Percentiles rank a stretch among this genome's conserved stretches.
Evolutionary conservation across 2,888 invertebrate genomes (phyloP).

Genomic region (Drymonia ruficornis): DNA sequence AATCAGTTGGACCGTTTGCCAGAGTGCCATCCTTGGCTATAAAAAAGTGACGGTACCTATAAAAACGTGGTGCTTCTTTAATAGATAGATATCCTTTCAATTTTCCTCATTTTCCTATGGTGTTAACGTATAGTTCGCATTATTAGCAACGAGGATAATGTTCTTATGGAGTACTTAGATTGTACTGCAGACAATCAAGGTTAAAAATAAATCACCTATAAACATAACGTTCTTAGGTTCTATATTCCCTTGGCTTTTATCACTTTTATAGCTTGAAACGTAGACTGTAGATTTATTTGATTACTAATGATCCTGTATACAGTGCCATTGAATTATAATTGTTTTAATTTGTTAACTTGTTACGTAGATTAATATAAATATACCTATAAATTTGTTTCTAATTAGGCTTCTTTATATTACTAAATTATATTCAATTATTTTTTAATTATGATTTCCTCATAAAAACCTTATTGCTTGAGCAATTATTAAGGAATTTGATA

Average conservation of each 20-base stretch:
- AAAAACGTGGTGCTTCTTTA: too few relatives aligned
- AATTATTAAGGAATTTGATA: constrained; percentile 10
- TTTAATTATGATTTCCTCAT: background rate
- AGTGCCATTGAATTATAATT: background rate
- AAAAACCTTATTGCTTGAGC: background rate
- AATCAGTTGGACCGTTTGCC: too few relatives aligned
- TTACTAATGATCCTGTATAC: background rate
- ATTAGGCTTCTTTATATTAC: background rate
- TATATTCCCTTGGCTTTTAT: background rate
- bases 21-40: too few relatives aligned
- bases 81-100: too few relatives aligned
- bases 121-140: background rate
- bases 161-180: too few relatives aligned
- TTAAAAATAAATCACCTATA: too few relatives aligned
- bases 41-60: too few relatives aligned
- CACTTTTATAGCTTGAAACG: background rate
- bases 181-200: too few relatives aligned
- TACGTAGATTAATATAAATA: background rate
- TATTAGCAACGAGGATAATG: too few relatives aligned
- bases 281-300: background rate
- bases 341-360: background rate
- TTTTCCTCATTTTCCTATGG: background rate
- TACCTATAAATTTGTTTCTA: background rate
- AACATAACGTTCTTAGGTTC: too few relatives aligned
- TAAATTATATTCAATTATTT: background rate